Conservation (phyloP, 2,888 invertebrate species). For the Hirudinaria manillensis region DNA sequence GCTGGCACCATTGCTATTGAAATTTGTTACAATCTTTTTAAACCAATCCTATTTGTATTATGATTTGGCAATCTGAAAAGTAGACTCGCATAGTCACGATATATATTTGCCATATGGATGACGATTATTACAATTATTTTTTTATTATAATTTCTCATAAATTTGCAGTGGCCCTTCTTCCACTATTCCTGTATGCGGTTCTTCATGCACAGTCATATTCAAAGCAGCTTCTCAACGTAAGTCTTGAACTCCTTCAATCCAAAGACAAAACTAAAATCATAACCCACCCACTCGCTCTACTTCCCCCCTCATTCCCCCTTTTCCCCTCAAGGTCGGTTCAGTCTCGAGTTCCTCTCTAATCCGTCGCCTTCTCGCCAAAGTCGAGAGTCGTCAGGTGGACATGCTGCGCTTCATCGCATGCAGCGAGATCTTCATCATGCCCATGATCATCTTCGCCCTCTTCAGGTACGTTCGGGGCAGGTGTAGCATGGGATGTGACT, state of each 20-base stretch:
- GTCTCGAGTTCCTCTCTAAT: slow-evolving; percentile 63
- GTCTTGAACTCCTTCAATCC: slow-evolving; percentile 54
- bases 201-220: slow-evolving; percentile 89
- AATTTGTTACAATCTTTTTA: too few relatives aligned
- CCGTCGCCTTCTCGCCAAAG: slow-evolving; percentile 79
- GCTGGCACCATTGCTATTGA: too few relatives aligned
- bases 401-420: slow-evolving; percentile 84
- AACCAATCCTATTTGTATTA: too few relatives aligned
- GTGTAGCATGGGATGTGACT: not conserved
- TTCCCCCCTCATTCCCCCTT: not conserved
- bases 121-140: too few relatives aligned
- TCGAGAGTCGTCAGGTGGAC: slow-evolving; percentile 82
- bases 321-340: not conserved
- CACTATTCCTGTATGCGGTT: slow-evolving; percentile 82
- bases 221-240: slow-evolving; percentile 80
- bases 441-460: slow-evolving; percentile 59
- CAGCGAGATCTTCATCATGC: slow-evolving; percentile 74
- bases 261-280: not conserved
- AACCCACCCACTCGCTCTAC: not conserved
- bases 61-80: too few relatives aligned
- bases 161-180: slow-evolving; percentile 74
- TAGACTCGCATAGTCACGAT: too few relatives aligned
- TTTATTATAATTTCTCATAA: slow-evolving; percentile 19
- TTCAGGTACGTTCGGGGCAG: slow-evolving; percentile 69
- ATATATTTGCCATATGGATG: too few relatives aligned